Conservation (phyloP, 1,140 invertebrate genomes). For the Bombus polaris region DNA sequence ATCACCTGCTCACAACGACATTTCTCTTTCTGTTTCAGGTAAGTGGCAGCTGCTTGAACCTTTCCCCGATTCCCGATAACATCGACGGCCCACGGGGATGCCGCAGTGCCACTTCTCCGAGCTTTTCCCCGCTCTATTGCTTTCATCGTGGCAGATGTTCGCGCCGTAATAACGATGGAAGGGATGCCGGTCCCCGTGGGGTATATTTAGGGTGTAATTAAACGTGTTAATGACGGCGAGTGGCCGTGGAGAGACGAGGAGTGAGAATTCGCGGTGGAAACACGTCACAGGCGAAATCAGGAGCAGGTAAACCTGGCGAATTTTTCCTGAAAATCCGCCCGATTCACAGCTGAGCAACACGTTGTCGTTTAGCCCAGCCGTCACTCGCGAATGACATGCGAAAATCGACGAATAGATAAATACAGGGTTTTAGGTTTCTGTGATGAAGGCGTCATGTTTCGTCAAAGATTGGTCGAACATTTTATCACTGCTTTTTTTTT, state of each 20-base stretch:
- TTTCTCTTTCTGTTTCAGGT: conserved; percentile 75
- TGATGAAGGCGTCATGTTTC: not conserved
- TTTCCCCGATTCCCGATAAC: conserved; percentile 60
- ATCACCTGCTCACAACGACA: conserved; percentile 49
- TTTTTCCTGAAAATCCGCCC: conserved; percentile 59
- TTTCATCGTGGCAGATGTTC: conserved; percentile 59
- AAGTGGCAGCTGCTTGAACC: conserved; percentile 65
- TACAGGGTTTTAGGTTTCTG: not conserved
- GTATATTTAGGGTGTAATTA: conserved; percentile 51
- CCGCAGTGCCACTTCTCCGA: not conserved
- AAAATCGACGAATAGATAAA: conserved; percentile 48
- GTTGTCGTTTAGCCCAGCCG: conserved; percentile 52
- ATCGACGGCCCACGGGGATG: not conserved
- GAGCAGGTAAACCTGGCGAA: conserved; percentile 5
- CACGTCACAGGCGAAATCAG: not conserved
- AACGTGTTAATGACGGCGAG: conserved; percentile 53
- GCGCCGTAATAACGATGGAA: conserved; percentile 47
- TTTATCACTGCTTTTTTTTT: not conserved
- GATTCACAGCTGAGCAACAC: conserved; percentile 54
- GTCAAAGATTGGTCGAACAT: not conserved
- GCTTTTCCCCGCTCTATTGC: conserved; percentile 51
- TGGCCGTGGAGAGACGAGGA: conserved; percentile 10
- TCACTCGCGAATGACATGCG: conserved; percentile 5
- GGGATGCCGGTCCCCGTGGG: conserved; percentile 12
- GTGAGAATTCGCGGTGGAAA: conserved; percentile 7